Evolutionary conservation across 2,113 vertebrate species (phyloP).

Genomic region (Psophia crepitans): DNA sequence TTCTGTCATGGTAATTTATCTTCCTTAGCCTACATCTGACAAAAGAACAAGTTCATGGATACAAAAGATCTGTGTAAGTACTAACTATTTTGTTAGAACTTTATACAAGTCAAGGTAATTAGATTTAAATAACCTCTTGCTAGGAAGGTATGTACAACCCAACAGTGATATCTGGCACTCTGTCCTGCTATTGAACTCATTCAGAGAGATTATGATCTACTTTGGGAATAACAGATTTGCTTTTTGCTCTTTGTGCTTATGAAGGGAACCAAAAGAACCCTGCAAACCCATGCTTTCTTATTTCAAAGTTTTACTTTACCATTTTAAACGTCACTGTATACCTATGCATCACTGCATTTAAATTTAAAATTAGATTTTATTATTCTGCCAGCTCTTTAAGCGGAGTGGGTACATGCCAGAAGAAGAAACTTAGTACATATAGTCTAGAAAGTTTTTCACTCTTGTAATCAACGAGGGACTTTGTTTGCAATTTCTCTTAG

Average conservation of each 20-base stretch:
- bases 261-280: not conserved
- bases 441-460: not conserved
- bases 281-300: not conserved
- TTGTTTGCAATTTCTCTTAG: not conserved
- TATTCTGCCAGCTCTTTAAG: not conserved
- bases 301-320: not conserved
- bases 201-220: not conserved
- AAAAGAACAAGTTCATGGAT: not conserved
- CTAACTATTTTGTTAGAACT: constrained; percentile 8
- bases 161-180: not conserved
- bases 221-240: not conserved
- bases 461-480: not conserved
- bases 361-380: not conserved
- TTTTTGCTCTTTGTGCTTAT: not conserved
- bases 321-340: not conserved
- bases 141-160: not conserved
- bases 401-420: not conserved
- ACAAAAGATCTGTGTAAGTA: not conserved
- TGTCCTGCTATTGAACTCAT: not conserved
- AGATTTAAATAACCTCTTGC: not conserved
- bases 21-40: not conserved
- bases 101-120: not conserved
- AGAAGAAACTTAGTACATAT: not conserved
- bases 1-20: constrained; percentile 15
- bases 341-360: not conserved